Evolutionary conservation across 2,888 invertebrate genomes (phyloP).

Genomic region (Parelbella ahira): DNA sequence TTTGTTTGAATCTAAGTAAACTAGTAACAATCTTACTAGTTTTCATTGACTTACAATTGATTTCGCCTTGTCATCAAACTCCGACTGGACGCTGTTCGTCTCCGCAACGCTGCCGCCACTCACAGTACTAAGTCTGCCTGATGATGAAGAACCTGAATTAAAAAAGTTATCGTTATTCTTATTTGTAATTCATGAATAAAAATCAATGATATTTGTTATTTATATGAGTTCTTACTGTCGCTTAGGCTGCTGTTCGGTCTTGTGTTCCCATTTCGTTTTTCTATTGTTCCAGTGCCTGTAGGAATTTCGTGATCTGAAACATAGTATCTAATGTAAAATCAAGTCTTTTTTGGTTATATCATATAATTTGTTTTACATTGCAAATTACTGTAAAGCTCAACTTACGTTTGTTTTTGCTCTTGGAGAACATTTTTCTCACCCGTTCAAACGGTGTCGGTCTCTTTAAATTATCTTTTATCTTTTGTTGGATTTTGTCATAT

Average conservation of each 20-base stretch:
- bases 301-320: constrained; percentile 58
- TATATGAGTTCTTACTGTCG: constrained; percentile 63
- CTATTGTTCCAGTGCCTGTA: constrained; percentile 61
- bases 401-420: constrained; percentile 80
- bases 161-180: no score
- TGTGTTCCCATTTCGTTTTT: constrained; percentile 68
- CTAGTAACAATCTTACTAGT: no score
- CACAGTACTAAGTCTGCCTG: constrained; percentile 90
- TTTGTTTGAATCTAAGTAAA: no score
- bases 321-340: background rate
- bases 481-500: constrained; percentile 90
- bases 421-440: constrained; percentile 86
- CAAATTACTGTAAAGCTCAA: no score
- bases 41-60: constrained; percentile 62
- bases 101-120: constrained; percentile 91
- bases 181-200: no score
- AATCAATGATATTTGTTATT: no score
- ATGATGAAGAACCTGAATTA: constrained; percentile 86
- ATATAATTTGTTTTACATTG: no score
- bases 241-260: constrained; percentile 73
- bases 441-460: constrained; percentile 90
- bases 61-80: constrained; percentile 86
- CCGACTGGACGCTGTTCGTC: constrained; percentile 90
- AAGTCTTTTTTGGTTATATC: background rate
- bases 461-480: constrained; percentile 87